Conservation (phyloP, 2,888 invertebrate genomes). For the Piscicola geometra region DNA sequence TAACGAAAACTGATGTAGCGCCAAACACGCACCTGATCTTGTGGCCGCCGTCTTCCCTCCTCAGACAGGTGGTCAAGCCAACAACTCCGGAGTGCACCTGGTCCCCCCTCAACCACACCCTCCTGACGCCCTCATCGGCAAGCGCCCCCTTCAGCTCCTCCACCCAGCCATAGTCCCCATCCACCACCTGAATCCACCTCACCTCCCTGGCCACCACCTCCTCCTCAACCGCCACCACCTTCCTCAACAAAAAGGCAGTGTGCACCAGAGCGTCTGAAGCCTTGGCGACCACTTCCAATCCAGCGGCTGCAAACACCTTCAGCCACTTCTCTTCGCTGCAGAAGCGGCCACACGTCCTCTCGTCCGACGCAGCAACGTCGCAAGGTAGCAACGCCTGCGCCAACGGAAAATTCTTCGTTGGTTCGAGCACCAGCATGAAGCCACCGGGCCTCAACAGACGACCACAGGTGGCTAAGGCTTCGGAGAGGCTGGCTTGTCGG, state of each 20-base stretch:
- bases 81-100: constrained; percentile 64
- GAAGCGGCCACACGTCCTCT: constrained; percentile 45
- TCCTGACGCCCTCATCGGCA: constrained; percentile 60
- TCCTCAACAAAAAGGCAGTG: constrained; percentile 64
- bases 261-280: constrained; percentile 64
- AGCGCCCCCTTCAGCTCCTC: constrained; percentile 68
- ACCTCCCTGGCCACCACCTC: neutral
- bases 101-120: constrained; percentile 63
- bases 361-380: constrained; percentile 40
- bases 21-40: constrained; percentile 61
- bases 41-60: constrained; percentile 77
- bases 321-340: constrained; percentile 44
- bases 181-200: constrained; percentile 33
- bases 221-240: constrained; percentile 43
- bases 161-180: constrained; percentile 64
- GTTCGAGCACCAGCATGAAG: constrained; percentile 56
- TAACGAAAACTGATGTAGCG: neutral
- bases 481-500: constrained; percentile 44
- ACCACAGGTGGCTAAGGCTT: constrained; percentile 40
- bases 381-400: constrained; percentile 46
- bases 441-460: constrained; percentile 64
- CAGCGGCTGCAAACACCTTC: constrained; percentile 48
- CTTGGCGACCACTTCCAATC: constrained; percentile 62
- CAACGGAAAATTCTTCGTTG: constrained; percentile 52
- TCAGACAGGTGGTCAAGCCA: constrained; percentile 84